phyloP scores from a whole-genome alignment of 2,113 vertebrate genomes.

The Poecilia latipinna region DNA sequence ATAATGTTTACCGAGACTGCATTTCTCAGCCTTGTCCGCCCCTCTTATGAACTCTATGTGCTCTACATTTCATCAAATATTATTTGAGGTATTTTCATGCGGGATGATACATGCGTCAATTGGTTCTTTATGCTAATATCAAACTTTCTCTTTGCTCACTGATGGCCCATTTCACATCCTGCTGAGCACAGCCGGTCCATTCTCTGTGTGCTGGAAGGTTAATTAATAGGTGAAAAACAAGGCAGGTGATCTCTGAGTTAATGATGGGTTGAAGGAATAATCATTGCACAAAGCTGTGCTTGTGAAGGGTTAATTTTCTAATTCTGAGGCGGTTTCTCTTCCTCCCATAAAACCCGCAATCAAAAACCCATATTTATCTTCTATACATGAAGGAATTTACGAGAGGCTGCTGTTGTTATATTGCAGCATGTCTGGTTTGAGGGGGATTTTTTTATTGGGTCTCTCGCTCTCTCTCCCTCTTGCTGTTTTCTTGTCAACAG shows the following conservation, averaged over 20 bases:
- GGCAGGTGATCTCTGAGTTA: conserved; percentile 55
- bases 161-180: conserved; percentile 54
- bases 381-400: conserved; percentile 70
- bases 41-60: not conserved
- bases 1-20: conserved; percentile 10
- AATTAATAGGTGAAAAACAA: conserved; percentile 66
- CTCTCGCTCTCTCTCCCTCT: conserved; percentile 24
- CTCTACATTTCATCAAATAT: not conserved
- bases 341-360: conserved; percentile 50
- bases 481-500: conserved; percentile 63
- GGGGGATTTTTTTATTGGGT: conserved; percentile 48
- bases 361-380: conserved; percentile 61
- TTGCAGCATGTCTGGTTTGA: conserved; percentile 60
- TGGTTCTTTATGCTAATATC: conserved; percentile 47
- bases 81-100: not conserved
- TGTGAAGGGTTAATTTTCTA: conserved; percentile 52
- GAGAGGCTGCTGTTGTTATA: conserved; percentile 63
- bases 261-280: conserved; percentile 44
- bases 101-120: not conserved
- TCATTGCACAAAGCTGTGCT: conserved; percentile 44
- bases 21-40: conserved; percentile 1
- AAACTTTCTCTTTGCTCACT: conserved; percentile 28
- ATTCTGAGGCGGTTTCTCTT: conserved; percentile 27
- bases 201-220: conserved; percentile 27
- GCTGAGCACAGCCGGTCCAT: conserved; percentile 44